Conservation (phyloP, 2,888 invertebrate genomes). For the Asteroscopus sphinx region DNA sequence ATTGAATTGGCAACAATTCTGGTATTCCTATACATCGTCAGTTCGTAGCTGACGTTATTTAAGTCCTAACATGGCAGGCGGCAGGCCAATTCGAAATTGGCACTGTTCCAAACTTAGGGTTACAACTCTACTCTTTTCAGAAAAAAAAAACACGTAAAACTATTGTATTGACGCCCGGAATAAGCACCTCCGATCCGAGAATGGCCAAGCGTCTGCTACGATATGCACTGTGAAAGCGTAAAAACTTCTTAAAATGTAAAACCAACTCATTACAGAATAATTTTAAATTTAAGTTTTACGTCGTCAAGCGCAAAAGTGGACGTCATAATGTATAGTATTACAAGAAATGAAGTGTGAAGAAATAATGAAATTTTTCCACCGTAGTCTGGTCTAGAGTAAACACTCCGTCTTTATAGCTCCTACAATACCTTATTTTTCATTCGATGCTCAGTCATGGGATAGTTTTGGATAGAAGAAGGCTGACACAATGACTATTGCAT, state of each 20-base stretch:
- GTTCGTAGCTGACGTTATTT: slow-evolving; percentile 14
- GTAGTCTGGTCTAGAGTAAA: too few species aligned
- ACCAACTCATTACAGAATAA: slow-evolving; percentile 9
- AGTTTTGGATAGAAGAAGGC: too few species aligned
- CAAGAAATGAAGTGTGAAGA: too few species aligned
- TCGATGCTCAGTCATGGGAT: too few species aligned
- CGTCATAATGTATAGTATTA: too few species aligned
- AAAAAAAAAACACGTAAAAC: slow-evolving; percentile 20
- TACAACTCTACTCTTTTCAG: slow-evolving; percentile 13
- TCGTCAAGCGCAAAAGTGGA: too few species aligned
- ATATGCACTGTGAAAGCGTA: slow-evolving; percentile 13
- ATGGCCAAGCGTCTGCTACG: slow-evolving; percentile 15
- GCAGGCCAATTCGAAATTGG: slow-evolving; percentile 33
- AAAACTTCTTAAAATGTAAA: slow-evolving; percentile 16
- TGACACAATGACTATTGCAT: too few species aligned
- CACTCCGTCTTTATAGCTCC: too few species aligned
- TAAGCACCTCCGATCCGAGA: slow-evolving; percentile 13
- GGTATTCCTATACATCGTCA: slow-evolving; percentile 5
- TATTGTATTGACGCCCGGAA: slow-evolving; percentile 17
- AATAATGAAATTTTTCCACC: too few species aligned
- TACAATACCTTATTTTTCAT: too few species aligned
- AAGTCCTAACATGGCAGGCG: slow-evolving; percentile 26
- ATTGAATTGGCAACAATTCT: neutral
- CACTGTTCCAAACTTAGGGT: slow-evolving; percentile 31
- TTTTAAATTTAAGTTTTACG: too few species aligned